These are phyloP conservation scores for Lepidothrix coronata DNA, from an alignment of 2,113 vertebrate genomes.

Conservation along the genomic window DNA sequence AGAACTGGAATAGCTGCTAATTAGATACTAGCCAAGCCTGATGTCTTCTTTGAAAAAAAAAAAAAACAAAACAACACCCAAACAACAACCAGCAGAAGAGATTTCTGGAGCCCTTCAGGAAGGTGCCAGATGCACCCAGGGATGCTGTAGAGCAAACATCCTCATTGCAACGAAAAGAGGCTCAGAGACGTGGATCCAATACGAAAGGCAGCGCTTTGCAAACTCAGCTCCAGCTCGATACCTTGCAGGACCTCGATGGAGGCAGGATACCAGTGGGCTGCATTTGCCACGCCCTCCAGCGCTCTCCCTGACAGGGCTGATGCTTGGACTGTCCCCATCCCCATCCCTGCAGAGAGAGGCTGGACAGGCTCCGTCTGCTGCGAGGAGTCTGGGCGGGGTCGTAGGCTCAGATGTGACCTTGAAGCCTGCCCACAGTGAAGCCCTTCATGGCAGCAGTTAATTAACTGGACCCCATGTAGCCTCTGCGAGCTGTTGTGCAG, in stretches of 20 bases:
- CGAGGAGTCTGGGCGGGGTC: fast-evolving
- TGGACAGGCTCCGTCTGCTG: background rate
- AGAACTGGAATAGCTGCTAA: background rate
- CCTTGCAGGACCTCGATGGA: background rate
- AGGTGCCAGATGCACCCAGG: background rate
- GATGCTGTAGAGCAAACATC: background rate
- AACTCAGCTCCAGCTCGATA: background rate
- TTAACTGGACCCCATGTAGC: fast-evolving
- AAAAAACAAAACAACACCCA: background rate
- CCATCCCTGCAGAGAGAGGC: background rate
- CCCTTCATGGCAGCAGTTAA: background rate
- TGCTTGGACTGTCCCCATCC: background rate
- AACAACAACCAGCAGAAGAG: background rate
- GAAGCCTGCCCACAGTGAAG: background rate
- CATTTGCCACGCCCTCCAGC: background rate
- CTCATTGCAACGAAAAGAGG: fast-evolving
- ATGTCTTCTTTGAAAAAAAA: background rate
- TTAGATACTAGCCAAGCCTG: background rate
- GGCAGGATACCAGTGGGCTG: background rate
- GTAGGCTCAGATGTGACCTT: fast-evolving
- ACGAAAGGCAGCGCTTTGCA: background rate
- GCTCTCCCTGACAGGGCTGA: background rate
- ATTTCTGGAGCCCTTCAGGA: background rate
- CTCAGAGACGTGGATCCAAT: fast-evolving
- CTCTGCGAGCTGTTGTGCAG: background rate